Conservation (phyloP, 2,888 invertebrate genomes). For the Orthosia incerta region DNA sequence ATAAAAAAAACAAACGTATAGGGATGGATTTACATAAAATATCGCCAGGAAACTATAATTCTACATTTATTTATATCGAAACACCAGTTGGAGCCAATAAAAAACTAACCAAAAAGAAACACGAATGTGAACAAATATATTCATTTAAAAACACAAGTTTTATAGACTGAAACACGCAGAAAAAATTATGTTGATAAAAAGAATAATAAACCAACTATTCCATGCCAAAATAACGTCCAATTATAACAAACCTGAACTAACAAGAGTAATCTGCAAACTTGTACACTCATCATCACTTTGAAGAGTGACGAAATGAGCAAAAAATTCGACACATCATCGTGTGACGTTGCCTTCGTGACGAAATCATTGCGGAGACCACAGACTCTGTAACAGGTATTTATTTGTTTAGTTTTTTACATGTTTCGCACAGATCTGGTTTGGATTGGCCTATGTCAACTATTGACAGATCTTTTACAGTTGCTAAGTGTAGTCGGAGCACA, state of each 20-base stretch:
- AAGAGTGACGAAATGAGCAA: constrained; percentile 12
- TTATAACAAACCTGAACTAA: background rate
- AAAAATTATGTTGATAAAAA: background rate
- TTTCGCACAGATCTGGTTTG: background rate
- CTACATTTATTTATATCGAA: background rate
- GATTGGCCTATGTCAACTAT: background rate
- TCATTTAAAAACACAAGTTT: too few relatives aligned
- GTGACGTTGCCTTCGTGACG: constrained; percentile 8
- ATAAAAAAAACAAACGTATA: background rate
- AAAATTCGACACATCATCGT: constrained; percentile 20
- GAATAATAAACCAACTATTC: background rate
- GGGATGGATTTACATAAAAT: background rate
- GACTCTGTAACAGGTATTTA: constrained; percentile 6
- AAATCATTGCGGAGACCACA: background rate
- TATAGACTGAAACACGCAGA: too few relatives aligned
- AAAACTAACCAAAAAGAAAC: too few relatives aligned
- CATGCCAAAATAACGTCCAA: background rate
- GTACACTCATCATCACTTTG: constrained; percentile 1
- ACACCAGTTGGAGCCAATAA: background rate
- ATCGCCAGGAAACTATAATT: background rate
- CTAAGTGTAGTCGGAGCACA: too few relatives aligned
- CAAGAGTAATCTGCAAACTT: constrained; percentile 9
- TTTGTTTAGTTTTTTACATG: constrained; percentile 1
- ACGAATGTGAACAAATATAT: too few relatives aligned
- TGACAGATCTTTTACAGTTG: too few relatives aligned